Evolutionary conservation across 2,888 invertebrate genomes (phyloP), one percentile per base, ranked within the genome.

Genomic region (Leptinotarsa tumamoca): DNA sequence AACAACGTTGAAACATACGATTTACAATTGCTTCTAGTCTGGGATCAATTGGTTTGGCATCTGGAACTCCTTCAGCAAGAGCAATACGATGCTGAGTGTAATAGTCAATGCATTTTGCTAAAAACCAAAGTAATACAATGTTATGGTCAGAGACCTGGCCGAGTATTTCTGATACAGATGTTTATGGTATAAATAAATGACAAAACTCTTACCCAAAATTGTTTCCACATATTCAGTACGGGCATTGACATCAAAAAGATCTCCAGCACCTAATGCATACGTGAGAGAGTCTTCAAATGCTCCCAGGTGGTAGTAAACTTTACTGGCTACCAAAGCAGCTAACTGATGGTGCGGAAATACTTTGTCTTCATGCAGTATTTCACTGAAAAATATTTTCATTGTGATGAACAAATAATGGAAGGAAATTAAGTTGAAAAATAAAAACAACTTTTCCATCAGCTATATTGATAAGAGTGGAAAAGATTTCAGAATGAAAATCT

Each of bases 261-360:
- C 94, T 21, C 97, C 98, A 84, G 99, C 98, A 21, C 98, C 97
- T 21, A 99, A 90, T 33, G 99, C 99, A 89, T 97, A 98, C n/a
- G 96, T 96, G 80, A 99, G 89, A 0, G 99, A 98, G 88, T 98
- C 98, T 87, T 97, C 96, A 88, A 98, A 99, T 1, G 98, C 96
- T 51, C 98, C 98, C 80, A 99, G 91, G 89, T 99, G 98, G 88
- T 98, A 99, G 87, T 98, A 98, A 0, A 98, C 98, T 90, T 99
- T 99, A 82, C 98, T 99, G 7, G 98, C 98, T 5, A 99, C 97
- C 82, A 99, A 91, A 49, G 99, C 98, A 69, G 99, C 99, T 72
- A 98, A 89, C 85, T 98, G 95, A 85, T 96, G 95, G 86, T 98
- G 95, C 54, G 93, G 92, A 88, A 99, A 95, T 54, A 90, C 90